Base-by-base conservation (phyloP, 53 echinoderm and acorn worm genomes). In the Echinarachnius parma region DNA sequence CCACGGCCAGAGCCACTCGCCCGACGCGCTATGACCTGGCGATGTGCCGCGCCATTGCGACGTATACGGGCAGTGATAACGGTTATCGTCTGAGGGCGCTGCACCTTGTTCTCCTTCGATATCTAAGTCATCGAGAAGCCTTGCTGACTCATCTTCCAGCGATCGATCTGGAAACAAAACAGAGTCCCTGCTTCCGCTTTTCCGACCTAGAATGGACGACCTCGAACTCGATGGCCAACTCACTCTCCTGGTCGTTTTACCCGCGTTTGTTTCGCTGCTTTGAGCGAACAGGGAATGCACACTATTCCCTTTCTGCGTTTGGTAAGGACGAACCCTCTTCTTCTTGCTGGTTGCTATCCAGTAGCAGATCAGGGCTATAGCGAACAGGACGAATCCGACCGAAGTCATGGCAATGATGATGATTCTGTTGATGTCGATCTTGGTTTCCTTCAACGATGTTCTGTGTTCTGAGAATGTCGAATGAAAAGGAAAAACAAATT, bases 1-100 rank as follows among this genome's bases (percentile, higher is more conserved):
- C 74, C 74, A 72, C 11, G 74, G 56, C 57, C 58, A 72, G 3
- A 72, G 30, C 74, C 74, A 72, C 36, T 56, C 74, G 9, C 35
- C 69, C 16, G 69, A 52, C n/a, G n/a, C n/a, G 21, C 49, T 24
- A 31, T 52, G 33, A 0, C 21, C 74, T 21, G 26, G 34, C 15
- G 74, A 35, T 16, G 66, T 19, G 21, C 25, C 15, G 39, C 37
- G 16, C 13, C 4, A 4, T 0, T 13, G 74, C 7, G 5, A 26
- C 57, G 37, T 22, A 37, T 72, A 56, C 16, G 74, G 74, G 27
- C 57, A 37, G 44, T 32, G 55, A 16, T 50, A 50, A 8, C 10
- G 16, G 22, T 19, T n/a, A n/a, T n/a, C n/a, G n/a, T n/a, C 27
- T 11, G 65, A 46, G 3, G 68, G 52, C 4, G 7, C 19, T 4